A percentile compares a stretch with the other conserved stretches of the same genome.
phyloP scores from a whole-genome alignment of 2,888 invertebrate genomes.

The Drosophila formosana region DNA sequence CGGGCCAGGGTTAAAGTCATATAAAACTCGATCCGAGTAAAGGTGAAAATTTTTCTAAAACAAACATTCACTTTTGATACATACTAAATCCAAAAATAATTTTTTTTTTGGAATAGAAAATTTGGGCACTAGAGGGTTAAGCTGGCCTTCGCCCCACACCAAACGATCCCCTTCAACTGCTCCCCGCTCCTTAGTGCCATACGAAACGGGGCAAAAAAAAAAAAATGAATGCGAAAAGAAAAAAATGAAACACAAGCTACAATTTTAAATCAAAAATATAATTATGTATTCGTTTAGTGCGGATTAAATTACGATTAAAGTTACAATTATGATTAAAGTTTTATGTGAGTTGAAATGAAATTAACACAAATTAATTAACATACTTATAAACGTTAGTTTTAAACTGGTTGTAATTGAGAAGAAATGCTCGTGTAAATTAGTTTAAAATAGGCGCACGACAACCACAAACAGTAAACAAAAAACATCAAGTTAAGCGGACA shows the following conservation, averaged over 20 bases:
- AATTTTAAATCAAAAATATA: conserved; percentile 37
- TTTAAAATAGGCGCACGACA: conserved; percentile 44
- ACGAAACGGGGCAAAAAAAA: conserved; percentile 30
- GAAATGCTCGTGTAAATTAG: conserved; percentile 62
- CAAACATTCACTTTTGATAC: no score
- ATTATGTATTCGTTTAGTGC: conserved; percentile 31
- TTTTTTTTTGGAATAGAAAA: no score
- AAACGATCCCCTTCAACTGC: not conserved
- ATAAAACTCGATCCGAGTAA: no score
- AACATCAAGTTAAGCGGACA: conserved; percentile 9
- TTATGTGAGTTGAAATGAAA: conserved; percentile 34
- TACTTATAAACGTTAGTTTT: conserved; percentile 63
- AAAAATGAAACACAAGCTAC: conserved; percentile 7
- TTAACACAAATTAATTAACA: conserved; percentile 46
- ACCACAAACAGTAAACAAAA: conserved; percentile 23
- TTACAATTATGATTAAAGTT: conserved; percentile 33
- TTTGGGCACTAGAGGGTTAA: no score
- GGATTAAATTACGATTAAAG: conserved; percentile 28
- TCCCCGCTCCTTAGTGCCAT: conserved; percentile 43
- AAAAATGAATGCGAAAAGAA: not conserved
- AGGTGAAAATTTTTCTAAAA: no score
- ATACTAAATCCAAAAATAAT: no score
- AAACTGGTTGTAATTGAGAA: conserved; percentile 69
- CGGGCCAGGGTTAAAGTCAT: no score
- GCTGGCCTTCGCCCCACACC: conserved; percentile 12